Percentiles rank a stretch among this genome's conserved stretches.
Conservation (phyloP, 2,113 vertebrate genomes). For the Recurvirostra avosetta region DNA sequence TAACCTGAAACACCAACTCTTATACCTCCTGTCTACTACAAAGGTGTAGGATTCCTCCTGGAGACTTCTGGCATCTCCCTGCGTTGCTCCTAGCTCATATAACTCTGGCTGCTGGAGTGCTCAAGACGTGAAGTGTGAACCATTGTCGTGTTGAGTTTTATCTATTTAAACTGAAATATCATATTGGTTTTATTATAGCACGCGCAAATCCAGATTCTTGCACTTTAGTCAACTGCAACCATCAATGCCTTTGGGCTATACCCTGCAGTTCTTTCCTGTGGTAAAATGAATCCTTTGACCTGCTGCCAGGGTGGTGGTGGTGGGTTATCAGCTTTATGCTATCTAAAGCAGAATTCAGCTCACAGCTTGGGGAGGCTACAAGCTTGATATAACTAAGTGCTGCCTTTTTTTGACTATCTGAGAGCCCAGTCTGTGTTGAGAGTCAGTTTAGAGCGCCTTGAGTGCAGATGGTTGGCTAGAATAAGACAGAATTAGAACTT, state of each 20-base stretch:
- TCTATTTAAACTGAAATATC: background rate
- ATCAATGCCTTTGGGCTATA: background rate
- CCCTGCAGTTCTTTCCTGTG: background rate
- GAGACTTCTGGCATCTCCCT: background rate
- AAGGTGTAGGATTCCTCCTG: background rate
- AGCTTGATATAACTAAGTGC: background rate
- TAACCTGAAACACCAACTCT: background rate
- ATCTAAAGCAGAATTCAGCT: background rate
- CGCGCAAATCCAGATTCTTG: background rate
- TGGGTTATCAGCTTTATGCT: background rate
- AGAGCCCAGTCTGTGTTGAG: background rate
- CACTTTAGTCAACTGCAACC: background rate
- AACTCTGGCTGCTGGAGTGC: background rate
- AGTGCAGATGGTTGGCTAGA: background rate
- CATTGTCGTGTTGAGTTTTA: background rate
- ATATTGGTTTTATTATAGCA: background rate
- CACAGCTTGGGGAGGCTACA: background rate
- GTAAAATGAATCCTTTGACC: background rate
- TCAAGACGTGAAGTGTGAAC: background rate
- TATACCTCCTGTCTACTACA: background rate
- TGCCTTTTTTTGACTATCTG: background rate
- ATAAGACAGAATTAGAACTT: background rate
- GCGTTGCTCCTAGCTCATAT: background rate
- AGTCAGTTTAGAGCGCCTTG: background rate
- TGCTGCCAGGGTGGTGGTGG: background rate